phyloP scores from a whole-genome alignment of 2,113 vertebrate species.

The Rhinoptilus africanus region DNA sequence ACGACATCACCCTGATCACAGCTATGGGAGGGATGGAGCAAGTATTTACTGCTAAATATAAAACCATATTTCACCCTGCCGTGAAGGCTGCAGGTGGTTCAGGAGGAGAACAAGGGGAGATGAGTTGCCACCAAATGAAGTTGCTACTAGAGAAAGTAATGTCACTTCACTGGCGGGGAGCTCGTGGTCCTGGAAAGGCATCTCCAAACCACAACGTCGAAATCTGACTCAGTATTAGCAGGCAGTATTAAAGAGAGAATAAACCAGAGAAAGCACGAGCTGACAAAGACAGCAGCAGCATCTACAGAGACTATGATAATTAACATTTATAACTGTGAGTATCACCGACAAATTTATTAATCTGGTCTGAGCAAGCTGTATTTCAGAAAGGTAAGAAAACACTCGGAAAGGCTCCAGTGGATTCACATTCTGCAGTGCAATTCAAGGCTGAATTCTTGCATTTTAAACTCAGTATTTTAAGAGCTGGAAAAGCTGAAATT shows the following conservation, averaged over 20 bases:
- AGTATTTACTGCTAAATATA: neutral
- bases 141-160: neutral
- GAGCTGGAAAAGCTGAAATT: neutral
- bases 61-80: neutral
- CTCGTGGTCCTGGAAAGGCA: neutral
- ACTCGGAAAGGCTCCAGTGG: neutral
- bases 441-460: neutral
- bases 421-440: neutral
- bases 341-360: neutral
- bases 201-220: neutral
- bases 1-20: neutral
- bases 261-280: neutral
- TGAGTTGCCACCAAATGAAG: neutral
- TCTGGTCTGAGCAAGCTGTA: neutral
- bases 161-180: neutral
- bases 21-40: neutral
- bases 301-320: neutral
- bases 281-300: neutral
- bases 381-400: neutral
- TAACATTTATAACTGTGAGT: neutral
- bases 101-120: neutral
- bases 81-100: neutral
- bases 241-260: neutral
- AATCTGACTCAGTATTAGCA: neutral
- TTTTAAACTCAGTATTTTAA: neutral